Percentiles rank a stretch among this genome's conserved stretches.
Conservation (phyloP, 2,113 vertebrate genomes). For the Aix galericulata region DNA sequence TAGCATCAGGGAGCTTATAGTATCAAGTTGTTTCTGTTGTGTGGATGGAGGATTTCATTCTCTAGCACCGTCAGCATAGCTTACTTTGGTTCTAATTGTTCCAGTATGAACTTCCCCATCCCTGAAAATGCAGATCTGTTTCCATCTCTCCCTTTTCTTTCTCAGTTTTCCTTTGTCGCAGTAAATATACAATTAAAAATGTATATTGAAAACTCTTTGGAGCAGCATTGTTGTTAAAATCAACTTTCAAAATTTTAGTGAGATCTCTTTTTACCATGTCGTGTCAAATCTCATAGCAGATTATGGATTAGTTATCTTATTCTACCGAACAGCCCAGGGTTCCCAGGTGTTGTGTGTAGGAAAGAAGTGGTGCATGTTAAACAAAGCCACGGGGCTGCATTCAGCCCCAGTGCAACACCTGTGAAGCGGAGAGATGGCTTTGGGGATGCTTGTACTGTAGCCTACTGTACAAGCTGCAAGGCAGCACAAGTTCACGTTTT, state of each 20-base stretch:
- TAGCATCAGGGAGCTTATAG: neutral
- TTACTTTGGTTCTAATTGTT: neutral
- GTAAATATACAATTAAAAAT: neutral
- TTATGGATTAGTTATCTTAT: neutral
- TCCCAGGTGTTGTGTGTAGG: neutral
- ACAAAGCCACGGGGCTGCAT: neutral
- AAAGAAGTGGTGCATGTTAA: neutral
- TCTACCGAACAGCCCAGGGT: neutral
- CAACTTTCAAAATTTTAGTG: neutral
- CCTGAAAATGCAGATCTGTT: neutral
- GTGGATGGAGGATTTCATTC: neutral
- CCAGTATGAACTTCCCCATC: neutral
- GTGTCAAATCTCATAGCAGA: neutral
- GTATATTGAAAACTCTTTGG: neutral
- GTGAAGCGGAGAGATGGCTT: neutral
- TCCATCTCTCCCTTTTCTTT: neutral
- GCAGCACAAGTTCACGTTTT: rapidly evolving
- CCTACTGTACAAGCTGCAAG: neutral
- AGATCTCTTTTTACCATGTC: neutral
- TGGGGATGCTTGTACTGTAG: neutral
- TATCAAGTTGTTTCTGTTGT: conserved; percentile 2
- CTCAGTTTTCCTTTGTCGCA: neutral
- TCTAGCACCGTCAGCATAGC: conserved; percentile 4
- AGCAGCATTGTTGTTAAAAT: neutral
- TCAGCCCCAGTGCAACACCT: neutral